These are phyloP conservation scores for Entelurus aequoreus DNA, from an alignment of 2,113 vertebrate genomes.

Conservation along the genomic window DNA sequence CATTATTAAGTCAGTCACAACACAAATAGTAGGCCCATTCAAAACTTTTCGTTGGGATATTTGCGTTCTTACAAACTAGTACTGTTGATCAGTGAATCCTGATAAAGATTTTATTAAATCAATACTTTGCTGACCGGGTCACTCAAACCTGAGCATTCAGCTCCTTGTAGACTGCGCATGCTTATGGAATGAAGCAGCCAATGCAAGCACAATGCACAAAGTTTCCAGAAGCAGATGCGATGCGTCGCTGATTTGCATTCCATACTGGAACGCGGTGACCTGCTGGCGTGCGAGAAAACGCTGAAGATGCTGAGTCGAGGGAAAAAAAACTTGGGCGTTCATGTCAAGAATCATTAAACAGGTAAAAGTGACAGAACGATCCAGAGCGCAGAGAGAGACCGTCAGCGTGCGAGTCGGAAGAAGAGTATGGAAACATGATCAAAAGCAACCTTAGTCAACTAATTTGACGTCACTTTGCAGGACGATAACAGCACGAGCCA, in stretches of 20 bases:
- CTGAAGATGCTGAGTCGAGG: slow-evolving; percentile 40
- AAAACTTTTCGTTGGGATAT: too few relatives aligned
- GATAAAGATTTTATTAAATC: too few relatives aligned
- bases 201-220: neutral
- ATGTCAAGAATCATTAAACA: slow-evolving; percentile 42
- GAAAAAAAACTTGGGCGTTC: slow-evolving; percentile 22
- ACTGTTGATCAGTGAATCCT: too few relatives aligned
- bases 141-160: neutral
- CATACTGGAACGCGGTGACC: slow-evolving; percentile 10
- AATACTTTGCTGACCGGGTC: too few relatives aligned
- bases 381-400: neutral
- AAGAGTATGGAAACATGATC: neutral
- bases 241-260: slow-evolving; percentile 43
- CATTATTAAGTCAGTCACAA: too few relatives aligned
- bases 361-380: slow-evolving; percentile 12
- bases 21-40: too few relatives aligned
- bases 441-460: too few relatives aligned
- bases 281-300: slow-evolving; percentile 24
- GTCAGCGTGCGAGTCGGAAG: neutral
- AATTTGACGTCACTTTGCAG: too few relatives aligned
- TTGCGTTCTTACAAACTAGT: too few relatives aligned
- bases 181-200: neutral
- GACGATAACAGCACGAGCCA: too few relatives aligned
- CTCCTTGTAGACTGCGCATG: neutral
- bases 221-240: slow-evolving; percentile 27